A percentile compares a stretch with the other conserved stretches of the same genome.
These are phyloP conservation scores for Brachycybe producta DNA, from an alignment of 2,888 invertebrate genomes.

Conservation along the genomic window DNA sequence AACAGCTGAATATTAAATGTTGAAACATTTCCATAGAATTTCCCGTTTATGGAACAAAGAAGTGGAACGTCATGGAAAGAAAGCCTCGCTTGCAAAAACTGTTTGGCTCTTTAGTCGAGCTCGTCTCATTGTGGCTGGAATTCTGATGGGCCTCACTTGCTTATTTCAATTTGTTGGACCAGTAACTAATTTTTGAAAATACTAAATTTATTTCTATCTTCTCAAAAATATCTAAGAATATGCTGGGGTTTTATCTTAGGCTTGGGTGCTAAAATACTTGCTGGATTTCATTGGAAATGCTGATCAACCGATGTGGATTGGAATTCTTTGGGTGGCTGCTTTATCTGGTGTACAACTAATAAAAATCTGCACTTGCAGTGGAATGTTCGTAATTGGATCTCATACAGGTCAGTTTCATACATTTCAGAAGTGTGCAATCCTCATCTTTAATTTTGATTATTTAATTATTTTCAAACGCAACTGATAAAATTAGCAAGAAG, in stretches of 20 bases:
- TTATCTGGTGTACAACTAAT: slow-evolving; percentile 9
- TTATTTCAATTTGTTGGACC: slow-evolving; percentile 41
- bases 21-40: too few species aligned
- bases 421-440: too few species aligned
- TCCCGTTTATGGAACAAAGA: slow-evolving; percentile 43
- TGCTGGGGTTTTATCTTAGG: slow-evolving; percentile 3
- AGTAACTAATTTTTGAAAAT: slow-evolving; percentile 2
- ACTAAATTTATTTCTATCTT: neutral
- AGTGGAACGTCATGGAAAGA: slow-evolving; percentile 34
- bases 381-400: slow-evolving; percentile 8
- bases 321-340: slow-evolving; percentile 8
- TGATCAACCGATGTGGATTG: slow-evolving; percentile 8
- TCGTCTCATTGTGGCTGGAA: slow-evolving; percentile 35
- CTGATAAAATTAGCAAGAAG: too few species aligned
- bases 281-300: slow-evolving; percentile 3
- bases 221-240: neutral
- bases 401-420: slow-evolving; percentile 8
- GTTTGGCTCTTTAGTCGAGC: slow-evolving; percentile 40
- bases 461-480: too few species aligned
- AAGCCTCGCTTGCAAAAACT: slow-evolving; percentile 38
- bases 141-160: slow-evolving; percentile 35
- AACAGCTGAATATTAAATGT: neutral
- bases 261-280: slow-evolving; percentile 14
- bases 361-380: slow-evolving; percentile 9
- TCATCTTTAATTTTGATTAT: too few species aligned